Base-by-base conservation (phyloP, 2,113 vertebrate genomes). In the Dicrurus megarhynchus region DNA sequence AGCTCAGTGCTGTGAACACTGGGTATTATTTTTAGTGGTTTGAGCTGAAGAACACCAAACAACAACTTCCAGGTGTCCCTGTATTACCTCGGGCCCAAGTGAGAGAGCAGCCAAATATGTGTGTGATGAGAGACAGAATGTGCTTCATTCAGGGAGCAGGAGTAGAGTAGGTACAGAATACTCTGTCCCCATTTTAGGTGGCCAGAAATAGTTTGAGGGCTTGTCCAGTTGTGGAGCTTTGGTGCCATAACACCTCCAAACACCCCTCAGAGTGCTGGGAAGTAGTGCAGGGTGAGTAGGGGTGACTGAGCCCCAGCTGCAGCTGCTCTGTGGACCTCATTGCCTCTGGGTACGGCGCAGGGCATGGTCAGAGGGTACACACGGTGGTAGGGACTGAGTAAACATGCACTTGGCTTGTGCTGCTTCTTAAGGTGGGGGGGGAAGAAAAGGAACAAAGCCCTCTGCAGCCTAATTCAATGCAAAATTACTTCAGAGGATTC, bases 261-360 rank as follows among this genome's bases (percentile, higher is more conserved):
- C 0, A 2, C 3, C 20, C 6, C 4, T 37, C 6, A 35, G 46
- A n/a, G 22, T 28, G 11, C 33, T 49, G 77, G 39, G 52, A 33
- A 4, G 33, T 23, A 11, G 35, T 61, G 60, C 53, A 26, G 37
- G 10, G 15, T 46, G 77, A 69, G 74, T 28, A 11, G 59, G 6
- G 22, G 0, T 55, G 22, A 9, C 20, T 16, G 19, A 52, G 50
- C 39, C 76, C 57, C 35, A 46, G 5, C 42, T n/a, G 22, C 28
- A 11, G 32, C 63, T 80, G n/a, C 7, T 30, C 3, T 16, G 30
- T 15, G 11, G 37, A 56, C 2, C 50, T 60, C n/a, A 2, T 22
- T 42, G n/a, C 13, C 23, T 63, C 20, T 65, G 28, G 17, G 33
- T 5, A 9, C 0, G 0, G 30, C 28, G 28, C 14, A 12, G 24